Evolutionary conservation across 2,113 vertebrate genomes (phyloP).

Genomic region (Porphyrio hochstetteri): DNA sequence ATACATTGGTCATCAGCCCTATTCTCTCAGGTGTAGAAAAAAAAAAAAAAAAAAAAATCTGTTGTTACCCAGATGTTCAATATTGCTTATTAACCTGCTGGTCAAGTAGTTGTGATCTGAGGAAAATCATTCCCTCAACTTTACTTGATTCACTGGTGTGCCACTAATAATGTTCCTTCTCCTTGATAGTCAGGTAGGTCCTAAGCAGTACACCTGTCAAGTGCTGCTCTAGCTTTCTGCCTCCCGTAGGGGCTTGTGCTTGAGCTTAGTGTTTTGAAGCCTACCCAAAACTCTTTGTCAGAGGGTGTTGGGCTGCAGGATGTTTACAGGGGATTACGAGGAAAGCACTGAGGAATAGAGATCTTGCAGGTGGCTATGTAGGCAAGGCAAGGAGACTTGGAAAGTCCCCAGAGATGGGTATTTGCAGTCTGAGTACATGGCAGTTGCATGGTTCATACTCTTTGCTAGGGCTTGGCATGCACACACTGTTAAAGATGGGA

Average conservation of each 20-base stretch:
- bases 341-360: neutral
- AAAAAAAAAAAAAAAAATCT: neutral
- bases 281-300: neutral
- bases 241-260: neutral
- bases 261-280: neutral
- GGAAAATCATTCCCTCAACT: neutral
- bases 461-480: neutral
- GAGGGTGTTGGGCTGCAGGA: neutral
- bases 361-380: neutral
- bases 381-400: neutral
- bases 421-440: neutral
- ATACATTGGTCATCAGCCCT: neutral
- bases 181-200: neutral
- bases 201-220: neutral
- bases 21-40: neutral
- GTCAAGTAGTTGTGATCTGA: neutral
- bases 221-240: neutral
- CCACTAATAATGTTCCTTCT: neutral
- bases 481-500: neutral
- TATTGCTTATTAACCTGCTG: neutral
- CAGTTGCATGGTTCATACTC: rapidly evolving
- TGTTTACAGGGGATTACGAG: neutral
- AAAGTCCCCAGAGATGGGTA: neutral
- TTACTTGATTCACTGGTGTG: neutral
- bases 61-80: rapidly evolving